Conservation (phyloP, 2,797 vertebrate species). For the Aphelocoma californica region DNA sequence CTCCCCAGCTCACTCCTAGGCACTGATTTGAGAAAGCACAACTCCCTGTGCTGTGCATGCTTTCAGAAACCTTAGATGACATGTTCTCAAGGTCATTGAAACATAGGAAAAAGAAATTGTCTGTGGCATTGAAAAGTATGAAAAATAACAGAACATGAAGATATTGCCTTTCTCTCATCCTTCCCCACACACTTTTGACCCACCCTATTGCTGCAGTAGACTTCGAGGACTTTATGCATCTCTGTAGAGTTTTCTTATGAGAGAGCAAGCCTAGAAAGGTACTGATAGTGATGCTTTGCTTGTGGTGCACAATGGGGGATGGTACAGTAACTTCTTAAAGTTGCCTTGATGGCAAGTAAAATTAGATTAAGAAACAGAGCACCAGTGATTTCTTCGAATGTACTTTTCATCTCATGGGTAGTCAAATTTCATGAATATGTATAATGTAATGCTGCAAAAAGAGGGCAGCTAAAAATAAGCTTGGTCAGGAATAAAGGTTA, state of each 20-base stretch:
- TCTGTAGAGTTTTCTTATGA: background rate
- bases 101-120: background rate
- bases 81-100: background rate
- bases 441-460: background rate
- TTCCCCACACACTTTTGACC: background rate
- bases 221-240: background rate
- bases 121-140: background rate
- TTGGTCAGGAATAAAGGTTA: slow-evolving; percentile 43
- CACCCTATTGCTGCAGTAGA: background rate
- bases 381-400: background rate
- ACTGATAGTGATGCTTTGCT: background rate
- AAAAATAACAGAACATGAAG: background rate
- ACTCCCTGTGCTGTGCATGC: background rate
- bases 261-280: background rate
- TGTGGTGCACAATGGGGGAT: background rate
- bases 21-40: background rate
- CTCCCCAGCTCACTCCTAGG: background rate
- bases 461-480: slow-evolving; percentile 14
- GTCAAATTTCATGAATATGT: slow-evolving; percentile 2
- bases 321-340: background rate
- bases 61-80: background rate
- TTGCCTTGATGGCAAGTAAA: background rate
- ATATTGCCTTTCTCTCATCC: background rate
- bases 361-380: background rate
- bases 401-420: background rate